Evolutionary conservation across 2,888 invertebrate genomes (phyloP), one percentile per base, ranked within the genome.

Genomic region (Pheosia tremula): DNA sequence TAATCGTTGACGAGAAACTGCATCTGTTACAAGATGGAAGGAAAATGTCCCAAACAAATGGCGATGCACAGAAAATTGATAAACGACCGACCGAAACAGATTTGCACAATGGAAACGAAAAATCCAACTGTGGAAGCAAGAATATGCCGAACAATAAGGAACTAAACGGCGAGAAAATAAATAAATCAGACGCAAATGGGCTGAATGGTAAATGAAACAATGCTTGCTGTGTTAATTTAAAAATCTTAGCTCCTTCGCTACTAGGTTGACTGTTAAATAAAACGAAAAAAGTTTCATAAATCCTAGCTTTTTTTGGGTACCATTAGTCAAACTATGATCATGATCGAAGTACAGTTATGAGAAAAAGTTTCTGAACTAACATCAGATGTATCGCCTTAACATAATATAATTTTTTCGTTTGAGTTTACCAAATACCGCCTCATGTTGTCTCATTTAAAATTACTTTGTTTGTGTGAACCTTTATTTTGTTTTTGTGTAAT

Each of bases 1-100:
- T 91, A 7, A 71, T 78, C 58, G 68, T 89, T 73, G 89, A 93
- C 66, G 92, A 93, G 78, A 90, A 83, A 60, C 73, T 87, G 58
- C 79, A 85, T 56, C 74, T 93, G 59, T 75, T 93, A 57, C 81
- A 87, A 59, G 81, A 85, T 4, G 81, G 82, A 60, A 83, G 80
- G 59, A 91, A 86, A 69, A 80, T 83, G 62, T 84, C 88, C 3
- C 71, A 78, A 60, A 65, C 78, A 7, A 85, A 81, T 13, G 74
- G 75, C 49, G 83, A 84, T 57, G 64, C 73, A 13, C 77, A 75
- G 45, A 79, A 72, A 57, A 78, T 24, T 45, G 61, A 73, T 62
- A 71, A 72, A 61, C 67, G 72, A 59, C 68, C 70, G 45, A 80
- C 71, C 9, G 79, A 80, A 43, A 71, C 74, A 11, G 78, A 78